Percentiles rank a stretch among this genome's conserved stretches.
Conservation (phyloP, 2,797 vertebrate species). For the Alfaro cultratus region DNA sequence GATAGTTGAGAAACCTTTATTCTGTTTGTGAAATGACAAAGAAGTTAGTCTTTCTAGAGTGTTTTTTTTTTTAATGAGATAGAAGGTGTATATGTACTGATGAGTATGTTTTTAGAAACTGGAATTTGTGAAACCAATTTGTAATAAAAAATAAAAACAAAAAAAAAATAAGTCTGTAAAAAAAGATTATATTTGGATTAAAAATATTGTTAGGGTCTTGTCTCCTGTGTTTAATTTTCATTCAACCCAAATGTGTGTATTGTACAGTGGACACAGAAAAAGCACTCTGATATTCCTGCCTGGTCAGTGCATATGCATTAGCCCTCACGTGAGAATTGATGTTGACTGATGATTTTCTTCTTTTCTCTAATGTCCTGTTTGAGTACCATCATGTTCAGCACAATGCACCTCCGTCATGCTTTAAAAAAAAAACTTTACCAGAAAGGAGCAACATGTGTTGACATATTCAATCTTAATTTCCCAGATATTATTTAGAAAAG, state of each 20-base stretch:
- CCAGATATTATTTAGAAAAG: constrained; percentile 63
- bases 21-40: neutral
- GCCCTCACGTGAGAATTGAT: constrained; percentile 4
- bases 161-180: neutral
- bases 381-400: neutral
- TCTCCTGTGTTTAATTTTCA: neutral
- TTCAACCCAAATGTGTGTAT: neutral
- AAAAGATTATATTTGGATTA: neutral
- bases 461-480: constrained; percentile 52
- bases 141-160: neutral
- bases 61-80: neutral
- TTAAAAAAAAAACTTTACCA: constrained; percentile 43
- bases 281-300: neutral
- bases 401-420: constrained; percentile 13
- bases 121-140: neutral
- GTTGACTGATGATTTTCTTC: constrained; percentile 25
- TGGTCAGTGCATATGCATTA: neutral
- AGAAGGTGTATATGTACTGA: neutral
- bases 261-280: neutral
- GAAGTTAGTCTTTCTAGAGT: neutral
- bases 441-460: constrained; percentile 57
- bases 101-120: neutral
- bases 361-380: constrained; percentile 20
- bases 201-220: neutral
- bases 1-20: neutral